A percentile compares a stretch with the other conserved stretches of the same genome.
phyloP scores from a whole-genome alignment of 2,797 vertebrate genomes.

The Rhinogobio ventralis region DNA sequence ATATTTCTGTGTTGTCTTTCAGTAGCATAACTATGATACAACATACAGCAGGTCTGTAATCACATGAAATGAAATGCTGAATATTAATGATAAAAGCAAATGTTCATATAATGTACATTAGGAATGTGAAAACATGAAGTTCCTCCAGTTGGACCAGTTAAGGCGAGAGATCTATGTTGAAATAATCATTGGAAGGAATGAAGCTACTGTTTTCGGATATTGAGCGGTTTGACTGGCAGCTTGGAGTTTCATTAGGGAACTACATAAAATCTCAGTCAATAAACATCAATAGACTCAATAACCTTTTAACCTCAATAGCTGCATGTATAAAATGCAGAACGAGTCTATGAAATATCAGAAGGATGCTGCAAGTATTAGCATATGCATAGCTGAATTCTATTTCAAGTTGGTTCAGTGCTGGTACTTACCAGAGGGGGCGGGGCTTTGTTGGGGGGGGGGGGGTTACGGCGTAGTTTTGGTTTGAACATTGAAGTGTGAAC shows the following conservation, averaged over 20 bases:
- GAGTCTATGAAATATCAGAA: conserved; percentile 19
- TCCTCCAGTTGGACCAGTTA: neutral
- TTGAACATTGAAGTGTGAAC: no score
- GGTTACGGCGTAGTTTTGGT: no score
- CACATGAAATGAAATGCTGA: conserved; percentile 11
- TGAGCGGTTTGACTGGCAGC: conserved; percentile 7
- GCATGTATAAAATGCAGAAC: neutral
- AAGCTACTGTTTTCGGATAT: neutral
- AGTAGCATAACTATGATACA: neutral
- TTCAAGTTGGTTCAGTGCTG: neutral
- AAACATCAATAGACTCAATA: conserved; percentile 33
- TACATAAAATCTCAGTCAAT: conserved; percentile 36
- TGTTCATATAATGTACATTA: neutral
- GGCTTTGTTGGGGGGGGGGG: no score
- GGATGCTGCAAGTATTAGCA: neutral
- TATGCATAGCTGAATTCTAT: conserved; percentile 9
- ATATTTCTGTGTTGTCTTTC: conserved; percentile 34
- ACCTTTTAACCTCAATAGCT: conserved; percentile 28
- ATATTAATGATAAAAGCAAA: neutral
- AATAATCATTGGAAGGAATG: neutral
- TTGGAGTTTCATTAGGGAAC: conserved; percentile 28
- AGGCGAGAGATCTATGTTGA: neutral
- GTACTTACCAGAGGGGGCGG: no score
- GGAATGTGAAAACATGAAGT: neutral
- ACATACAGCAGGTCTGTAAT: neutral